A percentile compares a stretch with the other conserved stretches of the same genome.
Evolutionary conservation across 2,113 vertebrate species (phyloP).

Genomic region (Tinamus guttatus): DNA sequence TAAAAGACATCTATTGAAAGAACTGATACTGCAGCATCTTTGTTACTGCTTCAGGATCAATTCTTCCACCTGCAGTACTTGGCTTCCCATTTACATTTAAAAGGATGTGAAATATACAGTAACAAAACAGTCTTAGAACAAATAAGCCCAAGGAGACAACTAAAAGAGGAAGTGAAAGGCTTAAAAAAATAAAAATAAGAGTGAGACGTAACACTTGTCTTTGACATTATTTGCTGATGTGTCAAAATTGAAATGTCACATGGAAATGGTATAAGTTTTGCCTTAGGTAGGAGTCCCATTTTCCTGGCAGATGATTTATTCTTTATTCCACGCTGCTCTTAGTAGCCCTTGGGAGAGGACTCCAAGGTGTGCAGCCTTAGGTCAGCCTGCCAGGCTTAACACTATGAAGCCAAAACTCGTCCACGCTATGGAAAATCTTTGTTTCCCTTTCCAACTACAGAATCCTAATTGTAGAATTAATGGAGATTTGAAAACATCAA

Average conservation of each 20-base stretch:
- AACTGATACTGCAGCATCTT: neutral
- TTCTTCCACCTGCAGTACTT: neutral
- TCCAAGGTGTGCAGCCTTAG: neutral
- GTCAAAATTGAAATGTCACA: neutral
- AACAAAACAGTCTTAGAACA: neutral
- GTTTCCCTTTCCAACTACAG: neutral
- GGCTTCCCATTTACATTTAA: neutral
- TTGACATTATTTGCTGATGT: neutral
- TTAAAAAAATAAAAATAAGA: slow-evolving; percentile 16
- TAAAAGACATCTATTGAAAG: neutral
- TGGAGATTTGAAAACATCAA: neutral
- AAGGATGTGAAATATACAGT: neutral
- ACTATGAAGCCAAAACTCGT: neutral
- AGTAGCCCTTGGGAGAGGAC: neutral
- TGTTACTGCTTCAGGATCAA: neutral
- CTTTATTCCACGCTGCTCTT: neutral
- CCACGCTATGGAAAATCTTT: neutral
- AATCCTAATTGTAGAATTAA: neutral
- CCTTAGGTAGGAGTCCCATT: neutral
- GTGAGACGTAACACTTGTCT: neutral
- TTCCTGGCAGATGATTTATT: neutral
- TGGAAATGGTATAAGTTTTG: neutral
- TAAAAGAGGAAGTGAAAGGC: slow-evolving; percentile 45
- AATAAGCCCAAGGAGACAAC: neutral
- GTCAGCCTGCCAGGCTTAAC: neutral